Conservation (phyloP, 2,888 invertebrate genomes). For the Spilosoma lubricipeda region DNA sequence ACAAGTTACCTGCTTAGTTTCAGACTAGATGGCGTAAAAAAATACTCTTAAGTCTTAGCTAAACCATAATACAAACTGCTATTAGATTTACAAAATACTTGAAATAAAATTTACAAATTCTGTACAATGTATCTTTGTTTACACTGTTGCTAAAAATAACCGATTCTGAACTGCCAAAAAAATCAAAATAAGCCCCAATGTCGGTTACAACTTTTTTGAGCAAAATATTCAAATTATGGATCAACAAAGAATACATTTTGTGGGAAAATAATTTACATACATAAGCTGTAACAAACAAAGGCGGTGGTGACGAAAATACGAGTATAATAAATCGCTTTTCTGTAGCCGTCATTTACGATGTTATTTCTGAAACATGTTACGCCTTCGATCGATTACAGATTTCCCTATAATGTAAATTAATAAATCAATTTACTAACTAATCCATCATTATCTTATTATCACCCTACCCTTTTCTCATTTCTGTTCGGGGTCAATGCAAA, state of each 20-base stretch:
- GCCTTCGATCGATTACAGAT: neutral
- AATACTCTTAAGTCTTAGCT: too few species aligned
- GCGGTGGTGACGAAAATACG: constrained; percentile 31
- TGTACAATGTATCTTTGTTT: constrained; percentile 23
- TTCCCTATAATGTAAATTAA: constrained; percentile 6
- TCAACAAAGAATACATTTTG: constrained; percentile 49
- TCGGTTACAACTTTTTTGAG: constrained; percentile 43
- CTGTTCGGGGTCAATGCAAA: too few species aligned
- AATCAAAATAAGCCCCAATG: constrained; percentile 39
- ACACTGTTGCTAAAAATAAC: constrained; percentile 19
- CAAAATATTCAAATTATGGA: constrained; percentile 51
- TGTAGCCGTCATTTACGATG: constrained; percentile 6
- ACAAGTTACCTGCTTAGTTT: too few species aligned
- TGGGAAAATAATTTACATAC: constrained; percentile 52
- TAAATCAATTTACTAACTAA: neutral
- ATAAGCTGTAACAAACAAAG: constrained; percentile 38
- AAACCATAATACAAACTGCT: neutral
- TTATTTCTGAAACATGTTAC: neutral
- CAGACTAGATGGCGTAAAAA: too few species aligned
- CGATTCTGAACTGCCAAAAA: constrained; percentile 31
- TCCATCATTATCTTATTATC: neutral
- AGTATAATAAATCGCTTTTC: constrained; percentile 29
- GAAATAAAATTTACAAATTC: constrained; percentile 7
- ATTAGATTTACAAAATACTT: constrained; percentile 9
- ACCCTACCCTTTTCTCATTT: too few species aligned